Percentiles rank a stretch among this genome's conserved stretches.
Evolutionary conservation across 2,797 vertebrate species (phyloP).

Genomic region (Nyctalus aviator): DNA sequence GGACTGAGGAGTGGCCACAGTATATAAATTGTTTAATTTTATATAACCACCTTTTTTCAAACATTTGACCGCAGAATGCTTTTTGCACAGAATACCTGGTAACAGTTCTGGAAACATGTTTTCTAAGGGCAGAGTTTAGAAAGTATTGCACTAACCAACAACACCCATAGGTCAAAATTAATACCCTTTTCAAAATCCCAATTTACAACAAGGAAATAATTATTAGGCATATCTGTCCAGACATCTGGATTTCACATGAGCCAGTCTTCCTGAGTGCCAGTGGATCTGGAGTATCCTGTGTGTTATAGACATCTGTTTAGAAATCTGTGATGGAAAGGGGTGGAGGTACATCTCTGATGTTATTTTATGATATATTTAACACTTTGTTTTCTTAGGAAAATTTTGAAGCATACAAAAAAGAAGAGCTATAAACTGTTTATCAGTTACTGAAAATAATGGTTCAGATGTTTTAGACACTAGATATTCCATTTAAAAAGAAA

Average conservation of each 20-base stretch:
- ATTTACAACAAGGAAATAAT: constrained; percentile 40
- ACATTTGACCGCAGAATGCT: constrained; percentile 34
- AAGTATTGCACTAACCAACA: constrained; percentile 42
- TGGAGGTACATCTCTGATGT: background rate
- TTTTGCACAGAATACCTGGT: constrained; percentile 43
- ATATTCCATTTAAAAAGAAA: constrained; percentile 52
- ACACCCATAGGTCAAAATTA: constrained; percentile 18
- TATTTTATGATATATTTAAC: constrained; percentile 44
- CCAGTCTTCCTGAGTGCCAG: background rate
- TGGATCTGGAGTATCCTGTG: background rate
- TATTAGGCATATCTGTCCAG: constrained; percentile 31
- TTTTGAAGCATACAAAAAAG: constrained; percentile 9
- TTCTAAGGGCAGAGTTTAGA: constrained; percentile 49
- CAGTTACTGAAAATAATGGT: constrained; percentile 49
- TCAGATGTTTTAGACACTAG: constrained; percentile 45
- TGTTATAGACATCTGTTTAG: constrained; percentile 5
- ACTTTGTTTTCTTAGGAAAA: constrained; percentile 30
- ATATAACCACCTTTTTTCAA: constrained; percentile 49
- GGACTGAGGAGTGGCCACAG: background rate
- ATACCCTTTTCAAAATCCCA: constrained; percentile 44
- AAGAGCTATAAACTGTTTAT: constrained; percentile 12
- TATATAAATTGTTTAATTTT: constrained; percentile 61
- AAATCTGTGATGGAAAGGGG: background rate
- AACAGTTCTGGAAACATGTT: constrained; percentile 29
- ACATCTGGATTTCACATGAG: constrained; percentile 44